Conservation (phyloP, 2,797 vertebrate genomes). For the Gymnopithys bicolor region DNA sequence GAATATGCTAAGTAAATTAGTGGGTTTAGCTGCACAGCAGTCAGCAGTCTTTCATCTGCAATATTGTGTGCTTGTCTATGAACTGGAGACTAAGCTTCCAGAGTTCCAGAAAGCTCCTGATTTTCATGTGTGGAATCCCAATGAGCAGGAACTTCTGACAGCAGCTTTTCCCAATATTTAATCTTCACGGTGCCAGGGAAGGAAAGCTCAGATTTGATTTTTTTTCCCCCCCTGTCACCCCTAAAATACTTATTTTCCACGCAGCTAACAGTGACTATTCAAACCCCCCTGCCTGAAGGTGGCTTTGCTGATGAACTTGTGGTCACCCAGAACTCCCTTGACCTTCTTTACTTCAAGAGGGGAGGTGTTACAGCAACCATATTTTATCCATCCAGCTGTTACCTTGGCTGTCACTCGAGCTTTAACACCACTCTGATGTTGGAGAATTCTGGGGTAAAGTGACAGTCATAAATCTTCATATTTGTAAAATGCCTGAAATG, state of each 20-base stretch:
- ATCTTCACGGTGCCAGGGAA: background rate
- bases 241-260: background rate
- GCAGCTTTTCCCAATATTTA: background rate
- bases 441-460: slow-evolving; percentile 7
- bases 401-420: background rate
- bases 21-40: slow-evolving; percentile 33
- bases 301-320: background rate
- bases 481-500: background rate
- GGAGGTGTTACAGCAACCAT: background rate
- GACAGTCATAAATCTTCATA: slow-evolving; percentile 13
- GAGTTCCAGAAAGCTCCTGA: slow-evolving; percentile 4
- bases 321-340: slow-evolving; percentile 13
- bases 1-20: slow-evolving; percentile 51
- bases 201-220: background rate
- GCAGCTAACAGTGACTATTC: background rate
- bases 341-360: slow-evolving; percentile 7
- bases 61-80: slow-evolving; percentile 9
- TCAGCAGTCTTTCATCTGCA: slow-evolving; percentile 43
- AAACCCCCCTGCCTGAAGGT: background rate
- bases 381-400: slow-evolving; percentile 35
- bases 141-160: slow-evolving; percentile 9
- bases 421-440: slow-evolving; percentile 31
- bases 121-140: slow-evolving; percentile 27
- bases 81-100: background rate
- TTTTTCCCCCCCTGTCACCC: fast-evolving